A percentile compares a stretch with the other conserved stretches of the same genome.
Conservation (phyloP, 2,888 invertebrate genomes). For the Patella caerulea region DNA sequence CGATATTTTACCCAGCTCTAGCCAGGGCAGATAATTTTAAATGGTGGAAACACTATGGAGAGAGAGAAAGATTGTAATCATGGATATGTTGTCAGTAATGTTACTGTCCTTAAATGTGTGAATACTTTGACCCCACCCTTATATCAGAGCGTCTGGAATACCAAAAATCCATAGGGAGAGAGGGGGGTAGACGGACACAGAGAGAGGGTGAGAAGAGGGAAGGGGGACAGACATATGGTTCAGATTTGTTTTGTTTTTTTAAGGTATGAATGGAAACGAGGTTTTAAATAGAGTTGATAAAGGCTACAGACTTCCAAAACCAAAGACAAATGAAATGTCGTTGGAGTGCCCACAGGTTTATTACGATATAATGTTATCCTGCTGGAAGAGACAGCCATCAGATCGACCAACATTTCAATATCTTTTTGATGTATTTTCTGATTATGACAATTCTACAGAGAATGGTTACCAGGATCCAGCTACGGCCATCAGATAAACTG, state of each 20-base stretch:
- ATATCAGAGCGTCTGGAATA: no score
- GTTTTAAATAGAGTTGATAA: not conserved
- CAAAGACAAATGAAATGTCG: not conserved
- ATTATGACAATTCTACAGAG: not conserved
- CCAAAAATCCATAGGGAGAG: no score
- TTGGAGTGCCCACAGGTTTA: not conserved
- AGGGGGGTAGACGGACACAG: not conserved
- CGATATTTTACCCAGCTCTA: no score
- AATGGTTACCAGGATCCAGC: not conserved
- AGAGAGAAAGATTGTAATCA: not conserved
- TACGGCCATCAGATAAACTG: no score
- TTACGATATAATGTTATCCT: slow-evolving; percentile 13
- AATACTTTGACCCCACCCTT: not conserved
- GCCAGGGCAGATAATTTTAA: no score
- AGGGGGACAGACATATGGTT: not conserved
- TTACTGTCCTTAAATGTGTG: not conserved
- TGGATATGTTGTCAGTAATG: not conserved
- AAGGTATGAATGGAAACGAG: slow-evolving; percentile 10
- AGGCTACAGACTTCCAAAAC: slow-evolving; percentile 13
- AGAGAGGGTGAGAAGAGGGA: not conserved
- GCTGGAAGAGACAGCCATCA: slow-evolving; percentile 10
- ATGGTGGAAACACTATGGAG: slow-evolving; percentile 15
- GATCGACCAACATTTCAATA: slow-evolving; percentile 14
- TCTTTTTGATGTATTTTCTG: slow-evolving; percentile 4
- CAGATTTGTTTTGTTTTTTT: not conserved